Conservation (phyloP, 2,113 vertebrate species). For the Siniperca knerii region DNA sequence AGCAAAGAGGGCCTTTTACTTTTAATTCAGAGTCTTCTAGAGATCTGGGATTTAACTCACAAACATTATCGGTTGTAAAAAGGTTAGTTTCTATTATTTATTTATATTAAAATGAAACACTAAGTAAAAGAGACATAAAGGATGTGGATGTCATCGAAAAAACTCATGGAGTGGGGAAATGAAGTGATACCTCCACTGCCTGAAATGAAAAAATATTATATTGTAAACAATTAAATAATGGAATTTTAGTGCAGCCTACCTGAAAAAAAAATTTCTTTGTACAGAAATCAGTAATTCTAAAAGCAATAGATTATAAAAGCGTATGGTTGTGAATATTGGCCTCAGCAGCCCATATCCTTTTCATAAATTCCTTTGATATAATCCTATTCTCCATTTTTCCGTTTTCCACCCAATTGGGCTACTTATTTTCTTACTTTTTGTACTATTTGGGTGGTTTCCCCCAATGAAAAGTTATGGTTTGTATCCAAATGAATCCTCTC, state of each 20-base stretch:
- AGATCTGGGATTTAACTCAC: constrained; percentile 38
- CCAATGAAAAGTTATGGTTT: too few species aligned
- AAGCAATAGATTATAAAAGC: not conserved
- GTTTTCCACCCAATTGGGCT: not conserved
- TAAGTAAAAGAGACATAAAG: constrained; percentile 3
- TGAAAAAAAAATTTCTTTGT: not conserved
- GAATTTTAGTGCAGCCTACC: not conserved
- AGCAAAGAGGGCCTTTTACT: constrained; percentile 23
- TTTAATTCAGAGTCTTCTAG: constrained; percentile 26
- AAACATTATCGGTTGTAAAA: constrained; percentile 18
- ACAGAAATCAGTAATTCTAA: not conserved
- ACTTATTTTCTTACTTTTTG: not conserved
- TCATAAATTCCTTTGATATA: not conserved
- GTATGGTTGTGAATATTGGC: not conserved
- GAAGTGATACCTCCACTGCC: not conserved
- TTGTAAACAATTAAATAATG: not conserved
- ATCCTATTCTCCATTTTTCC: not conserved
- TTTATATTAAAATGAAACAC: constrained; percentile 30
- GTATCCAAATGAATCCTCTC: too few species aligned
- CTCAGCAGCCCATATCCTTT: not conserved
- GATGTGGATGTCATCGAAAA: not conserved
- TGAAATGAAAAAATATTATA: not conserved
- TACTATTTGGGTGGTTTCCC: too few species aligned
- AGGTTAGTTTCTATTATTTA: constrained; percentile 20
- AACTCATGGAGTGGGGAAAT: not conserved